A percentile compares a stretch with the other conserved stretches of the same genome.
Evolutionary conservation across 1,140 invertebrate genomes (phyloP).

Genomic region (Drosophila bocqueti): DNA sequence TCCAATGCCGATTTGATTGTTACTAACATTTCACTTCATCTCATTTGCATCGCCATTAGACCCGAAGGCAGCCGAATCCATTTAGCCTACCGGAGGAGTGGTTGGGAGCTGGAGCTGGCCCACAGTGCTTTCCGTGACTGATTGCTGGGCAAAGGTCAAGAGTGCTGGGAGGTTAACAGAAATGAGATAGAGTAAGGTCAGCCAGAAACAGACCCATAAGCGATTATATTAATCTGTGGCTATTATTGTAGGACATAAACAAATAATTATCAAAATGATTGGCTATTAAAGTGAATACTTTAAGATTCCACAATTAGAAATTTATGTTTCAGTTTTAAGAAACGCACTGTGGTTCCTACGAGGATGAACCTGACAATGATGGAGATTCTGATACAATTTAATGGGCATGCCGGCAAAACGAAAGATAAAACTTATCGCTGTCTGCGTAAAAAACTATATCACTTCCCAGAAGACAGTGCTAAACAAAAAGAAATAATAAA

Average conservation of each 20-base stretch:
- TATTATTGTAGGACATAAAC: background rate
- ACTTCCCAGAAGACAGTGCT: slow-evolving; percentile 14
- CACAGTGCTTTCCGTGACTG: slow-evolving; percentile 34
- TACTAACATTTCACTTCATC: slow-evolving; percentile 37
- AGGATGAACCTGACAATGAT: slow-evolving; percentile 21
- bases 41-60: slow-evolving; percentile 38
- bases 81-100: slow-evolving; percentile 28
- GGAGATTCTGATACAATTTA: slow-evolving; percentile 29
- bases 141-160: slow-evolving; percentile 14
- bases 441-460: slow-evolving; percentile 20
- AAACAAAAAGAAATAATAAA: slow-evolving; percentile 27
- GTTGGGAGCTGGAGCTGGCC: slow-evolving; percentile 11
- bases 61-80: slow-evolving; percentile 23
- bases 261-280: background rate
- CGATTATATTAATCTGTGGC: slow-evolving; percentile 1
- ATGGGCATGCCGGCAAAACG: slow-evolving; percentile 36
- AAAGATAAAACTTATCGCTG: slow-evolving; percentile 31
- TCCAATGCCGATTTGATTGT: slow-evolving; percentile 53
- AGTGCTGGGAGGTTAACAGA: slow-evolving; percentile 3
- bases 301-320: background rate
- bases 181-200: slow-evolving; percentile 14
- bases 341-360: slow-evolving; percentile 12
- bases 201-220: slow-evolving; percentile 4
- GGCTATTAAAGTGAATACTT: background rate
- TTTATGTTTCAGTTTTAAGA: background rate